Evolutionary conservation across 2,888 invertebrate species (phyloP).

Genomic region (Bedellia somnulentella): DNA sequence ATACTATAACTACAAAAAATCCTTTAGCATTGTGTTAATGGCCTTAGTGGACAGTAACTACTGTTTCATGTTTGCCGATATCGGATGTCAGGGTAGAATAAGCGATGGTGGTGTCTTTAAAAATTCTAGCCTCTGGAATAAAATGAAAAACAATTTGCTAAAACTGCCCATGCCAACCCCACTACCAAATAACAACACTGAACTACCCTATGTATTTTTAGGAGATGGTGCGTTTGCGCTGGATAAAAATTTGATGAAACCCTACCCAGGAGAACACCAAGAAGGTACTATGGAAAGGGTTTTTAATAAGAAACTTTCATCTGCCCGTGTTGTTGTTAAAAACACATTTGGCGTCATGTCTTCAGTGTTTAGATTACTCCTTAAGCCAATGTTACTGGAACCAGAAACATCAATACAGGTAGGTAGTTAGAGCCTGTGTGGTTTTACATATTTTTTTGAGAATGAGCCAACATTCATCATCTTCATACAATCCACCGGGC

Average conservation of each 20-base stretch:
- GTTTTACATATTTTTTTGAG: too few relatives aligned
- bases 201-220: conserved; percentile 7
- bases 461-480: too few relatives aligned
- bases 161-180: conserved; percentile 8
- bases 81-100: conserved; percentile 13
- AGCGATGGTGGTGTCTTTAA: conserved; percentile 14
- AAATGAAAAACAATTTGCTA: conserved; percentile 6
- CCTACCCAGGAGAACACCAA: conserved; percentile 7
- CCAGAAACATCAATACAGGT: too few relatives aligned
- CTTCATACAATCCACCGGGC: too few relatives aligned
- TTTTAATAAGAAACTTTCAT: too few relatives aligned
- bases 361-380: too few relatives aligned
- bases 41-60: conserved; percentile 9
- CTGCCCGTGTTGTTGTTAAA: too few relatives aligned
- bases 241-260: conserved; percentile 6
- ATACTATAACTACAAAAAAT: conserved; percentile 17
- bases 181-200: conserved; percentile 7
- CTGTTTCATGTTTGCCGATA: conserved; percentile 12
- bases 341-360: too few relatives aligned
- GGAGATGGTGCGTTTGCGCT: conserved; percentile 8
- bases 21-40: conserved; percentile 12
- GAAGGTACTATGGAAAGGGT: conserved; percentile 7
- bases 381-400: too few relatives aligned
- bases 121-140: conserved; percentile 5
- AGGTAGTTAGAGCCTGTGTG: too few relatives aligned